phyloP scores from a whole-genome alignment of 2,113 vertebrate species.

The Isichthys henryi region DNA sequence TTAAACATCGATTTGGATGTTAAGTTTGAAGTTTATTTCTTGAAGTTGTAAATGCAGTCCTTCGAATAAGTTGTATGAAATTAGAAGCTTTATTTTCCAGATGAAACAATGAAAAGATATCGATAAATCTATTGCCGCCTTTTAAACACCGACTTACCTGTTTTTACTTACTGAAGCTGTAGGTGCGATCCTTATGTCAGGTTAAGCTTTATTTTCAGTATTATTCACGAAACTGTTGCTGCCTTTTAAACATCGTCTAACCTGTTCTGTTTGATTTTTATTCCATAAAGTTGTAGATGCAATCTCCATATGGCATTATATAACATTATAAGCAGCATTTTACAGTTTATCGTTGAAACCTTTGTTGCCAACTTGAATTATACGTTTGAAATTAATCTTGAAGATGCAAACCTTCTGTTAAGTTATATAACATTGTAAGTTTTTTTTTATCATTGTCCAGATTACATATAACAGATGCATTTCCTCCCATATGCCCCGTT shows the following conservation, averaged over 20 bases:
- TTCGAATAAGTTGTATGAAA: not conserved
- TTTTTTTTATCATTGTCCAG: not conserved
- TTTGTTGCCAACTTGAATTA: not conserved
- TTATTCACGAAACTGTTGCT: not conserved
- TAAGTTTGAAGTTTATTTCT: not conserved
- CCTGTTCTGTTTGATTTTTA: not conserved
- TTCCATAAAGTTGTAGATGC: not conserved
- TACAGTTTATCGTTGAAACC: not conserved
- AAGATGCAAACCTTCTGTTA: not conserved
- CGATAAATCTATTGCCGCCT: not conserved
- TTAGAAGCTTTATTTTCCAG: not conserved
- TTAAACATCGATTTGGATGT: not conserved
- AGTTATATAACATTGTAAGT: not conserved
- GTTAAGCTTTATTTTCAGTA: not conserved
- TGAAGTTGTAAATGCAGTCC: not conserved
- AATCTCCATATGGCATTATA: not conserved
- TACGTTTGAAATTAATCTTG: not conserved
- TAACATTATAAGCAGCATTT: not conserved
- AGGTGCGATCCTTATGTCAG: not conserved
- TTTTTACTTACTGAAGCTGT: not conserved
- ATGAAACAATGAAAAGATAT: not conserved
- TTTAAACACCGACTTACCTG: not conserved
- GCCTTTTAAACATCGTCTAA: not conserved
- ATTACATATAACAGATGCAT: not conserved
- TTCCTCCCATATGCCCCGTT: not conserved